phyloP scores from a whole-genome alignment of 2,113 vertebrate species.

The Pangasianodon gigas region DNA sequence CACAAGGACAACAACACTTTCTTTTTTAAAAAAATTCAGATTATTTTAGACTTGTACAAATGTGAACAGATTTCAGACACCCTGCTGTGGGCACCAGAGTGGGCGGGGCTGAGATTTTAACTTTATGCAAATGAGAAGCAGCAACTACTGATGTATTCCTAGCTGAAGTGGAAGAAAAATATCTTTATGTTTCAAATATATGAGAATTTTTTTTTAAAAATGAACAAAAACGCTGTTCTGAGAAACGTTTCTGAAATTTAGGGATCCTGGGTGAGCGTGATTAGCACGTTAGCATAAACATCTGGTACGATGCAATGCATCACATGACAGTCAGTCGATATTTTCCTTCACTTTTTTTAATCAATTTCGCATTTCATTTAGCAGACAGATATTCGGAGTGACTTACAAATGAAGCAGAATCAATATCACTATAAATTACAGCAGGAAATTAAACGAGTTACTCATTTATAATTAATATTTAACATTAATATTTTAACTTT shows the following conservation, averaged over 20 bases:
- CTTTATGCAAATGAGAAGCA: background rate
- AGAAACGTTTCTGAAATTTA: background rate
- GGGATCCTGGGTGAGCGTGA: background rate
- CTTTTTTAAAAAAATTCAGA: background rate
- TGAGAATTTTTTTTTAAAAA: background rate
- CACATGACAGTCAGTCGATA: background rate
- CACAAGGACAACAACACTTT: background rate
- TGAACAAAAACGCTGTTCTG: too few relatives aligned
- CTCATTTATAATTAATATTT: background rate
- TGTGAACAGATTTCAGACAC: background rate
- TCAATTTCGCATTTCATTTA: background rate
- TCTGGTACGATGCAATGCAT: background rate
- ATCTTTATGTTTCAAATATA: background rate
- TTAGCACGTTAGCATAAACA: background rate
- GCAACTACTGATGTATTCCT: background rate
- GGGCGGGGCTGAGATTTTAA: background rate
- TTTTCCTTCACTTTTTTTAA: background rate
- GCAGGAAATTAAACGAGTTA: background rate
- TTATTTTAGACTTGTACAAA: background rate
- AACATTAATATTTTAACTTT: background rate
- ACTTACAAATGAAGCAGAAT: background rate
- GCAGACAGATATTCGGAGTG: background rate
- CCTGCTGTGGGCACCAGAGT: background rate
- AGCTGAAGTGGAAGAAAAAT: too few relatives aligned
- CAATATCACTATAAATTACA: background rate